Conservation (phyloP, 1,140 invertebrate species). For the Danaus melanippus region DNA sequence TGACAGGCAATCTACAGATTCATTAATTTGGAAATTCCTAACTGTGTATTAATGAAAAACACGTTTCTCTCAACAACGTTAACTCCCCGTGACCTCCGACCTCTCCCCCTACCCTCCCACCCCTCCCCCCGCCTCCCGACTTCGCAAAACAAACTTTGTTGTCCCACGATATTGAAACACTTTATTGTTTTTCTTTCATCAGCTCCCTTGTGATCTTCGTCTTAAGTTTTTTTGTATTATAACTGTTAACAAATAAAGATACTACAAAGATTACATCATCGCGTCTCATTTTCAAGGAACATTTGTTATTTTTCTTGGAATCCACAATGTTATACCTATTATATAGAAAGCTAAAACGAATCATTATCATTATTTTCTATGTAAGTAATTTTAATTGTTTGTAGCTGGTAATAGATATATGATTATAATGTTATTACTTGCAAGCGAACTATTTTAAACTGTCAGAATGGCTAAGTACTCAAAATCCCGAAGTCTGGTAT, state of each 20-base stretch:
- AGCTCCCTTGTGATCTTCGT: conserved; percentile 33
- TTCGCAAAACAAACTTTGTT: conserved; percentile 58
- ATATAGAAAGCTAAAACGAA: no score
- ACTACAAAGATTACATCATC: no score
- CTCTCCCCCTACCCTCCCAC: conserved; percentile 7
- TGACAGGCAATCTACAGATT: no score
- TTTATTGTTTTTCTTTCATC: conserved; percentile 66
- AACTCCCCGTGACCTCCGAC: conserved; percentile 4
- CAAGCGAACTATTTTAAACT: conserved; percentile 2
- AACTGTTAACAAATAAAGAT: conserved; percentile 22
- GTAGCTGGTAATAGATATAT: conserved; percentile 36
- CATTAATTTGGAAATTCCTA: no score
- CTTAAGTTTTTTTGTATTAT: conserved; percentile 18
- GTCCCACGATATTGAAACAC: conserved; percentile 62
- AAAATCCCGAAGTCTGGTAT: conserved; percentile 57
- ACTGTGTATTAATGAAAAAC: conserved; percentile 5
- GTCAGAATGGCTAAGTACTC: conserved; percentile 49
- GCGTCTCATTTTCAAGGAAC: no score
- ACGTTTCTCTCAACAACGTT: conserved; percentile 7
- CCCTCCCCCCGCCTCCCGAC: conserved; percentile 29
- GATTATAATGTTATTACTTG: conserved; percentile 11
- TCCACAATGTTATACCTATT: no score
- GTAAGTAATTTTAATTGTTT: conserved; percentile 1
- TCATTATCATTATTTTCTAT: no score
- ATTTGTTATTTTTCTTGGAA: no score